These are phyloP conservation scores for Morone saxatilis DNA, from an alignment of 2,113 vertebrate species.

Conservation along the genomic window DNA sequence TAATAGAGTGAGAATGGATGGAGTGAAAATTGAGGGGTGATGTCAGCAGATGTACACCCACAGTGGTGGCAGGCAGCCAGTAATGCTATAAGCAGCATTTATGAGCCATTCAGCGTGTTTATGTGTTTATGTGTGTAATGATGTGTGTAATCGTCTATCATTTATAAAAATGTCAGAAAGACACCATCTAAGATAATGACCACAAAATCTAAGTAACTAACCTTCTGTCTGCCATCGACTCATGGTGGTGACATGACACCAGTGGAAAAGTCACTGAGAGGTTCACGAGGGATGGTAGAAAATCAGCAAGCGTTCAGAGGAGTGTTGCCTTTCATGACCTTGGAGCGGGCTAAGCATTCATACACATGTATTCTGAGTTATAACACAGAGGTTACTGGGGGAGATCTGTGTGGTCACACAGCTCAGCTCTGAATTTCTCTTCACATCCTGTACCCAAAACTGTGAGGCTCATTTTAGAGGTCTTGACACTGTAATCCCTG, in stretches of 20 bases:
- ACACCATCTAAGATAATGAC: neutral
- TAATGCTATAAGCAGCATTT: neutral
- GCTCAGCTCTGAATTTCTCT: neutral
- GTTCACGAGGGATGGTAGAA: neutral
- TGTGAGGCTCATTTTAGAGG: conserved; percentile 3
- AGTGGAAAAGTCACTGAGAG: neutral
- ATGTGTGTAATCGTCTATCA: neutral
- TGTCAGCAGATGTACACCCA: neutral
- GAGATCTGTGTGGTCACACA: neutral
- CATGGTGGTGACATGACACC: neutral
- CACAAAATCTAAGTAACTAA: neutral
- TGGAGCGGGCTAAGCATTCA: conserved; percentile 28
- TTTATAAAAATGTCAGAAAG: neutral
- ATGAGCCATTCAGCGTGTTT: neutral
- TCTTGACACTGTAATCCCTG: conserved; percentile 12
- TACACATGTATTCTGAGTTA: neutral
- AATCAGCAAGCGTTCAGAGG: neutral
- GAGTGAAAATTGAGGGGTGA: neutral
- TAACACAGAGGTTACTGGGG: neutral
- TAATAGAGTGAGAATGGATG: neutral
- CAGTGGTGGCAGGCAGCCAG: too few species aligned
- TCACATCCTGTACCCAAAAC: conserved; percentile 8
- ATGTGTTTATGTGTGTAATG: neutral
- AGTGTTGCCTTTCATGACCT: conserved; percentile 46
- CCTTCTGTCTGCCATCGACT: neutral